phyloP scores from a whole-genome alignment of 1,140 invertebrate species.

The Chironomus striatipennis region DNA sequence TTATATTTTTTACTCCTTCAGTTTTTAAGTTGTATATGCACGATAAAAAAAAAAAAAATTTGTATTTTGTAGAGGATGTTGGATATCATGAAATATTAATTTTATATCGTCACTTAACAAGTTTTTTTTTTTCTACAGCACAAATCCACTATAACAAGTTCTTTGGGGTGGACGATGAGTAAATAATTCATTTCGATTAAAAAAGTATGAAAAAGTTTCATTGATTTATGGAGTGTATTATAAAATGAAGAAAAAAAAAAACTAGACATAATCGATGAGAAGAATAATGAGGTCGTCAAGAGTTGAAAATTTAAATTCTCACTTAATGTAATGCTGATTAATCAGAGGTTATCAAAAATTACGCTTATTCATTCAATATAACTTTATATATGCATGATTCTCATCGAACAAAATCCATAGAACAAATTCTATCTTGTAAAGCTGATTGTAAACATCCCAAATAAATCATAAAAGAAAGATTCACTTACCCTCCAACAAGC shows the following conservation, averaged over 20 bases:
- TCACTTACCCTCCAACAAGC: background rate
- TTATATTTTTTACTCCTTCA: background rate
- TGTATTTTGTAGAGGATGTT: background rate
- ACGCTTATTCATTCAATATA: background rate
- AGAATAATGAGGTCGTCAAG: too few species aligned
- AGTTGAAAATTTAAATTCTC: too few species aligned
- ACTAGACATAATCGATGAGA: too few species aligned
- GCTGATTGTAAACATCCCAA: background rate
- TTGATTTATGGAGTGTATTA: too few species aligned
- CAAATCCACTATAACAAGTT: too few species aligned
- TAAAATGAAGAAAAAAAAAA: too few species aligned
- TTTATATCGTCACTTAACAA: background rate
- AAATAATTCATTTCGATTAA: too few species aligned
- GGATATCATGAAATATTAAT: background rate
- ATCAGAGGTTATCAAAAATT: conserved; percentile 1
- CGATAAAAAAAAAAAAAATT: background rate
- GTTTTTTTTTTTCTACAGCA: background rate
- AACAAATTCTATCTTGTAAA: background rate
- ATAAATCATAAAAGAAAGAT: too few species aligned
- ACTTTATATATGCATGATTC: background rate
- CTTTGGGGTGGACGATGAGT: too few species aligned
- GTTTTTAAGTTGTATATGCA: background rate
- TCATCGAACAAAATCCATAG: background rate
- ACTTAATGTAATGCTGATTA: background rate
- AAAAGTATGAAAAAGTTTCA: too few species aligned